phyloP scores from a whole-genome alignment of 2,797 vertebrate species.

The Poeciliopsis gracilis region DNA sequence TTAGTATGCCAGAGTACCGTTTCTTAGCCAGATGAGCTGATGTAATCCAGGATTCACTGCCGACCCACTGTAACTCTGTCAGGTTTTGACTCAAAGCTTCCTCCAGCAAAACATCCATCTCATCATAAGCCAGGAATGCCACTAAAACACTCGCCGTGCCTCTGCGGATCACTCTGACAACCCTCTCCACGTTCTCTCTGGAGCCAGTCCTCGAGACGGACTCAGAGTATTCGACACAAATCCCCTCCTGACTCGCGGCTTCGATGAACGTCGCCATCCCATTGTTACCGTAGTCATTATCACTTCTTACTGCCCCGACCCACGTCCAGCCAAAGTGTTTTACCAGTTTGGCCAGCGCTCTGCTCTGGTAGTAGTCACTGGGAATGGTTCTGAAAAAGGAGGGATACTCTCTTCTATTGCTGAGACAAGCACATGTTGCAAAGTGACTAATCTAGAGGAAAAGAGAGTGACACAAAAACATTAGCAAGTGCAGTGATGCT shows the following conservation, averaged over 20 bases:
- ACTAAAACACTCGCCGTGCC: constrained; percentile 78
- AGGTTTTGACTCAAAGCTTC: constrained; percentile 78
- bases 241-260: constrained; percentile 72
- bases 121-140: constrained; percentile 77
- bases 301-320: constrained; percentile 80
- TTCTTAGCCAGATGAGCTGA: constrained; percentile 66
- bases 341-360: constrained; percentile 78
- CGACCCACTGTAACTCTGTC: constrained; percentile 81
- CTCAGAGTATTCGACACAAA: constrained; percentile 81
- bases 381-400: constrained; percentile 83
- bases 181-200: constrained; percentile 52
- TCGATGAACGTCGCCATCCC: constrained; percentile 79
- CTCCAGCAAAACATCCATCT: constrained; percentile 77
- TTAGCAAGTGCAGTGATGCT: not conserved
- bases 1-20: constrained; percentile 67
- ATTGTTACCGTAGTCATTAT: constrained; percentile 81
- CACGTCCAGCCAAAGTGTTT: constrained; percentile 82
- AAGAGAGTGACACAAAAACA: not conserved
- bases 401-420: constrained; percentile 77
- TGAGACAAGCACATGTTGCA: constrained; percentile 82
- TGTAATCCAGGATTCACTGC: constrained; percentile 84
- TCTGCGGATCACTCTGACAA: constrained; percentile 70
- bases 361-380: constrained; percentile 81
- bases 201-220: constrained; percentile 79
- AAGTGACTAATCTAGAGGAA: constrained; percentile 76